Conservation (phyloP, 2,113 vertebrate species). For the Lanius collurio region DNA sequence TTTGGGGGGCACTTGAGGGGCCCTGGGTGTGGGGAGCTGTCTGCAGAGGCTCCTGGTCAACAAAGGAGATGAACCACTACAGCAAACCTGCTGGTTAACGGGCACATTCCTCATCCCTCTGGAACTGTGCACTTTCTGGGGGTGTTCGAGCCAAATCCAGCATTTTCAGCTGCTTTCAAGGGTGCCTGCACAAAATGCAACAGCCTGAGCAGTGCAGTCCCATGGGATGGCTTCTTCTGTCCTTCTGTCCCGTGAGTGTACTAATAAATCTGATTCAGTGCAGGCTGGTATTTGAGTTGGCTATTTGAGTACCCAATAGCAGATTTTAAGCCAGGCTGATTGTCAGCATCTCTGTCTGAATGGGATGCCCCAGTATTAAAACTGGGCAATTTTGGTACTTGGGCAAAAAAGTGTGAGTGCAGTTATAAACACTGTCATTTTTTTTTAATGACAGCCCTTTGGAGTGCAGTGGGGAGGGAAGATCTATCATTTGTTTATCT, state of each 20-base stretch:
- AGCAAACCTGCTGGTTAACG: background rate
- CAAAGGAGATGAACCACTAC: background rate
- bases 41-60: background rate
- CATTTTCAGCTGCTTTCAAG: background rate
- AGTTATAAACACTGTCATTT: background rate
- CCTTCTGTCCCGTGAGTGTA: background rate
- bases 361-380: background rate
- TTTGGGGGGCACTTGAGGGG: background rate
- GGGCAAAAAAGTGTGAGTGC: background rate
- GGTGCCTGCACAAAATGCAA: background rate
- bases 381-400: background rate
- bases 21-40: accelerated
- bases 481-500: background rate
- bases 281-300: background rate
- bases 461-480: background rate
- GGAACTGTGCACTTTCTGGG: background rate
- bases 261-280: background rate
- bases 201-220: background rate
- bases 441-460: background rate
- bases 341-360: background rate
- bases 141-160: background rate
- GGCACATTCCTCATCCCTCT: background rate
- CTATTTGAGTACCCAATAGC: background rate
- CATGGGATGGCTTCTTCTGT: background rate
- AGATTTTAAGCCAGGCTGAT: background rate